Evolutionary conservation across 2,888 invertebrate species (phyloP).

Genomic region (Rhagonycha lutea): DNA sequence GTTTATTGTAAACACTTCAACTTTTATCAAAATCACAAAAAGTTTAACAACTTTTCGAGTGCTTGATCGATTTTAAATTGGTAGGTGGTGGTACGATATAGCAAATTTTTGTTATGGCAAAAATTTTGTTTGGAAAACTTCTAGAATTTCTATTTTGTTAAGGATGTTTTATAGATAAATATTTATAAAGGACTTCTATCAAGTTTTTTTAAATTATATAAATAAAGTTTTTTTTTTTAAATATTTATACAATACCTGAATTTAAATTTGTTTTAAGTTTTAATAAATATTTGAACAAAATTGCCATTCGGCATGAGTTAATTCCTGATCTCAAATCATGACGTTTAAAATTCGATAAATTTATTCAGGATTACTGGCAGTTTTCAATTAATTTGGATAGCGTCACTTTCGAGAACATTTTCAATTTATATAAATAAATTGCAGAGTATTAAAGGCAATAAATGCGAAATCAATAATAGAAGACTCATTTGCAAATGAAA

Average conservation of each 20-base stretch:
- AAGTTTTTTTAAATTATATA: no score
- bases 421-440: conserved; percentile 5
- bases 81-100: neutral
- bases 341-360: neutral
- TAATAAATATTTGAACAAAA: neutral
- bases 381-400: conserved; percentile 5
- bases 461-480: neutral
- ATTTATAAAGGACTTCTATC: neutral
- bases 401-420: conserved; percentile 2
- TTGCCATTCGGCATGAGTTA: neutral
- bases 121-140: neutral
- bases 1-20: neutral
- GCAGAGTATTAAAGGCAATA: neutral
- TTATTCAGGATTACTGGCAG: neutral
- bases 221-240: neutral
- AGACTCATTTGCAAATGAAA: neutral
- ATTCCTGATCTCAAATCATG: neutral
- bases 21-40: neutral
- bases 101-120: neutral
- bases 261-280: neutral
- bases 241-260: neutral
- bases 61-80: neutral
- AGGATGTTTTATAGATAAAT: neutral
- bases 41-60: conserved; percentile 2
- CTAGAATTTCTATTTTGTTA: neutral